Conservation (phyloP, 2,797 vertebrate genomes). For the Fundulus diaphanus region DNA sequence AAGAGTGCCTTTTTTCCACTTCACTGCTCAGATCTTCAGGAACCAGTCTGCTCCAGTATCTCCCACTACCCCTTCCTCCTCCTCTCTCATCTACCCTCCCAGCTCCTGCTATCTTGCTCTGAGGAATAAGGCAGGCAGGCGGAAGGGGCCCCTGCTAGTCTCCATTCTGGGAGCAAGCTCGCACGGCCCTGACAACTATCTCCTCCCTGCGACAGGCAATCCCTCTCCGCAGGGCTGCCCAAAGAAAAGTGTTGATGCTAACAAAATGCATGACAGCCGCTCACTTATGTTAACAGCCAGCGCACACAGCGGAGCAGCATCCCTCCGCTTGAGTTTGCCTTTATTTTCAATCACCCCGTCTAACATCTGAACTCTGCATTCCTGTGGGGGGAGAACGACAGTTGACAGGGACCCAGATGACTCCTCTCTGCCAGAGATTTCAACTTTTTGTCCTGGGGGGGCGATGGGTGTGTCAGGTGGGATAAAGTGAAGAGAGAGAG, state of each 20-base stretch:
- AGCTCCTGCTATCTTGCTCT: conserved; percentile 46
- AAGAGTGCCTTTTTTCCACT: conserved; percentile 68
- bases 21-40: conserved; percentile 62
- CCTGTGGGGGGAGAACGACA: conserved; percentile 48
- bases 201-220: conserved; percentile 68
- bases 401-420: conserved; percentile 72
- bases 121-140: conserved; percentile 64
- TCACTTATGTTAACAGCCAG: conserved; percentile 74
- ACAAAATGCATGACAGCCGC: conserved; percentile 78
- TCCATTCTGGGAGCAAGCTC: conserved; percentile 53
- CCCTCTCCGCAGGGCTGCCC: conserved; percentile 66
- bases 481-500: neutral
- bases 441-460: conserved; percentile 72
- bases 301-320: conserved; percentile 45
- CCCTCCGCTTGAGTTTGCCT: conserved; percentile 62
- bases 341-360: conserved; percentile 65
- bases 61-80: neutral
- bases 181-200: conserved; percentile 70
- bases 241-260: conserved; percentile 78
- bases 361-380: conserved; percentile 71
- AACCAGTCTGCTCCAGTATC: conserved; percentile 49
- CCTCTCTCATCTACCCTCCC: neutral
- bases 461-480: conserved; percentile 45
- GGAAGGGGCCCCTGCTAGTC: conserved; percentile 48
- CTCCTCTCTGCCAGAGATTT: conserved; percentile 67